Percentiles rank a stretch among this genome's conserved stretches.
phyloP scores from a whole-genome alignment of 2,888 invertebrate species.

The Onchidella celtica region DNA sequence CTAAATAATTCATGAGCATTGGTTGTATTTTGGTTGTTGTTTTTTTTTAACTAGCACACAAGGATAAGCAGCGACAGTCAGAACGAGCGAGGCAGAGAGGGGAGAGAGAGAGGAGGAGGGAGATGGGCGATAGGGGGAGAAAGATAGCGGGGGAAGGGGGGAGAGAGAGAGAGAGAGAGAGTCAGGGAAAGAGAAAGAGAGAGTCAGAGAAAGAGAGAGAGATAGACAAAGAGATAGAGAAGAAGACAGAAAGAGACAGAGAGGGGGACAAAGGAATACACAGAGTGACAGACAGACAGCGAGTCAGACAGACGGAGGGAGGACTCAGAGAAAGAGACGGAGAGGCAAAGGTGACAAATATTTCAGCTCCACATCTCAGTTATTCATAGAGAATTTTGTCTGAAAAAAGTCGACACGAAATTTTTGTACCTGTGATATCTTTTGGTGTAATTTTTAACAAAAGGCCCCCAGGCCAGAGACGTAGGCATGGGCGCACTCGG shows the following conservation, averaged over 20 bases:
- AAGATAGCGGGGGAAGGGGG: not conserved
- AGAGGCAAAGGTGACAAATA: too few species aligned
- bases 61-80: not conserved
- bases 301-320: conserved; percentile 28
- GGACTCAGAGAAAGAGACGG: not conserved
- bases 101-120: conserved; percentile 8
- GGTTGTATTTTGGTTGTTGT: too few species aligned
- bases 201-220: not conserved
- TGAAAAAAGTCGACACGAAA: too few species aligned
- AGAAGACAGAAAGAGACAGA: not conserved
- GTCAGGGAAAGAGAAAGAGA: not conserved
- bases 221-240: conserved; percentile 35
- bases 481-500: too few species aligned
- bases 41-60: too few species aligned
- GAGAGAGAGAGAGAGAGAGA: conserved; percentile 18
- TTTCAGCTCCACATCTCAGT: too few species aligned
- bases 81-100: not conserved
- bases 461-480: too few species aligned
- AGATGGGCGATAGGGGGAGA: not conserved
- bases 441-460: too few species aligned
- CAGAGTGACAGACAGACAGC: conserved; percentile 33
- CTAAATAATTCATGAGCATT: too few species aligned
- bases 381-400: too few species aligned
- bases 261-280: not conserved
- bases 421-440: too few species aligned